phyloP scores from a whole-genome alignment of 1,140 invertebrate species.

The Linepithema humile region DNA sequence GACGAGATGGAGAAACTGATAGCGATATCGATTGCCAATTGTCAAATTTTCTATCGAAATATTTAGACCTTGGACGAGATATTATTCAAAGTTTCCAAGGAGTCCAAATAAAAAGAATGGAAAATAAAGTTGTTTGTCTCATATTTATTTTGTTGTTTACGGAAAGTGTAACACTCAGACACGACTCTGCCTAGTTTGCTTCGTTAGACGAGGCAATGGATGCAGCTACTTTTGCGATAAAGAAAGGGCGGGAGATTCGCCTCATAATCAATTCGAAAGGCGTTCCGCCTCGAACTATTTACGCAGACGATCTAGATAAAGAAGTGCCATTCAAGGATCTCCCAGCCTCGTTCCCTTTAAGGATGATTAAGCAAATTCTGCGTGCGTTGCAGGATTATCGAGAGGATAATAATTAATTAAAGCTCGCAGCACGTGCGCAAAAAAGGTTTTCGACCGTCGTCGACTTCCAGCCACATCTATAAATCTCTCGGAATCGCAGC shows the following conservation, averaged over 20 bases:
- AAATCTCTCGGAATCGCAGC: not conserved
- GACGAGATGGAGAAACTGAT: not conserved
- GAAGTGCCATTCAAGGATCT: slow-evolving; percentile 23
- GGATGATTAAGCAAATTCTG: slow-evolving; percentile 15
- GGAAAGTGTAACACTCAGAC: not conserved
- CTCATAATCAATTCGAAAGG: slow-evolving; percentile 45
- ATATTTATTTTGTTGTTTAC: not conserved
- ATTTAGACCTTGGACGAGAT: not conserved
- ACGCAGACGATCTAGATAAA: slow-evolving; percentile 42
- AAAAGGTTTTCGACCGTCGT: not conserved
- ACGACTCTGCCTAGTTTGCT: not conserved
- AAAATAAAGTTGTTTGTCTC: too few species aligned
- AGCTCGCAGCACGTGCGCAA: not conserved
- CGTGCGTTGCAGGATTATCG: not conserved
- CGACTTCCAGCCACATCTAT: not conserved
- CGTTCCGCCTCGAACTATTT: slow-evolving; percentile 19
- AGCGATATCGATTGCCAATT: too few species aligned
- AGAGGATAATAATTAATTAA: slow-evolving; percentile 1
- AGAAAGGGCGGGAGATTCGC: slow-evolving; percentile 20
- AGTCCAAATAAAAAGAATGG: too few species aligned
- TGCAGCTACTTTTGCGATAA: not conserved
- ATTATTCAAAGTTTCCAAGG: not conserved
- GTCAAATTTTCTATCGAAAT: not conserved
- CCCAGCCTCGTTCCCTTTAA: slow-evolving; percentile 17
- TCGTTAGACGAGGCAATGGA: not conserved